Percentiles rank a stretch among this genome's conserved stretches.
Evolutionary conservation across 2,113 vertebrate genomes (phyloP).

Genomic region (Nothoprocta perdicaria): DNA sequence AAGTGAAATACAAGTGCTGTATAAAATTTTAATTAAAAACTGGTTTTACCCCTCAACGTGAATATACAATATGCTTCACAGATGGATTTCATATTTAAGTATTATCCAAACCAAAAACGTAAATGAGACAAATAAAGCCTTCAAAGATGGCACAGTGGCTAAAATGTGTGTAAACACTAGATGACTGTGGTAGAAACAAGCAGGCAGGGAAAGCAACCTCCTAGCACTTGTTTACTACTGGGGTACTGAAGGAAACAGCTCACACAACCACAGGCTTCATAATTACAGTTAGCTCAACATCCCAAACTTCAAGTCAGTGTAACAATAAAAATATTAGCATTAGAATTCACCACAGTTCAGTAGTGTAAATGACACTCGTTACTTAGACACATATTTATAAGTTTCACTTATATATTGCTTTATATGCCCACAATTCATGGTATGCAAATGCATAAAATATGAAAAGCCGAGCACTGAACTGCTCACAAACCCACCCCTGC

Average conservation of each 20-base stretch:
- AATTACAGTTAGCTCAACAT: neutral
- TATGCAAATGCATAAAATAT: neutral
- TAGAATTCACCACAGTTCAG: neutral
- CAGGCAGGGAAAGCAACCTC: constrained; percentile 58
- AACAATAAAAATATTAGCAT: neutral
- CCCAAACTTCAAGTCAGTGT: neutral
- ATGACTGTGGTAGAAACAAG: constrained; percentile 74
- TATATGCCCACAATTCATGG: neutral
- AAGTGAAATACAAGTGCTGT: constrained; percentile 80
- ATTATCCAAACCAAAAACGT: constrained; percentile 76
- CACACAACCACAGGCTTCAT: neutral
- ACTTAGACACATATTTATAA: neutral
- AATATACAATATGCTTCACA: constrained; percentile 82
- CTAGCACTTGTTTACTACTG: constrained; percentile 50
- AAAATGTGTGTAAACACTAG: constrained; percentile 78
- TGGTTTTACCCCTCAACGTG: constrained; percentile 74
- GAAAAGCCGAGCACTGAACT: neutral
- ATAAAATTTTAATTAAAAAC: constrained; percentile 86
- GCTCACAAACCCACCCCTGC: neutral
- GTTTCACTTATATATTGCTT: neutral
- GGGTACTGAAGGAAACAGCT: constrained; percentile 21
- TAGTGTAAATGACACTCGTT: neutral
- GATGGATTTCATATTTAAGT: constrained; percentile 83
- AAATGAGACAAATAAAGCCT: constrained; percentile 81
- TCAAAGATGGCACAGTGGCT: constrained; percentile 76